Conservation (phyloP, 1,140 invertebrate genomes). For the Phenacoccus solenopsis region DNA sequence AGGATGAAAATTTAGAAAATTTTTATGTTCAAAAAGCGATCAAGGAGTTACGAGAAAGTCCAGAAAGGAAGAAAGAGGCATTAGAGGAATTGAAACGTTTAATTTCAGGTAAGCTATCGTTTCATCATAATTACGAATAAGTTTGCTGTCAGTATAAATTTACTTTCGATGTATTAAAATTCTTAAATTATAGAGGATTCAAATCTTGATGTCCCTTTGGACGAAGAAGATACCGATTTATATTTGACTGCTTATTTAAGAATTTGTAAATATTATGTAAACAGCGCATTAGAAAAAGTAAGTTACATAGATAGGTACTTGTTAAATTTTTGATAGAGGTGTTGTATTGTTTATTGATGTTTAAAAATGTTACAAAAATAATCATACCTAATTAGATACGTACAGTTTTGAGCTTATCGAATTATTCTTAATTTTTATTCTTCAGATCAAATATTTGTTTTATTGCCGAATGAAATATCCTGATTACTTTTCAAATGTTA, state of each 20-base stretch:
- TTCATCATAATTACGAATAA: not conserved
- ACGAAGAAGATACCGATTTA: conserved; percentile 28
- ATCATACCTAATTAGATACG: not conserved
- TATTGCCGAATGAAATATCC: conserved; percentile 42
- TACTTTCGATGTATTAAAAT: not conserved
- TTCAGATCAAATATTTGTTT: conserved; percentile 45
- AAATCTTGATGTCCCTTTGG: conserved; percentile 30
- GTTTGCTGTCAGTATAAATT: not conserved
- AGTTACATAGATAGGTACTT: conserved; percentile 18
- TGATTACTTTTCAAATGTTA: conserved; percentile 37
- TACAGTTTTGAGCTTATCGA: not conserved
- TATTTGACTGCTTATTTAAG: conserved; percentile 35
- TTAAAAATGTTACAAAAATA: not conserved
- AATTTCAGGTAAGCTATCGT: conserved; percentile 34
- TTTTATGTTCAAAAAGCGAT: conserved; percentile 37
- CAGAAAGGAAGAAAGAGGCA: conserved; percentile 31
- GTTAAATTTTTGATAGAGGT: not conserved
- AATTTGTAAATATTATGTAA: conserved; percentile 37
- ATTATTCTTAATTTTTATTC: conserved; percentile 15
- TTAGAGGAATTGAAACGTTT: conserved; percentile 32
- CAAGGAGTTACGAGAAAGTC: conserved; percentile 36
- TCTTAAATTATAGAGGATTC: conserved; percentile 32
- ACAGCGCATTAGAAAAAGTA: conserved; percentile 34
- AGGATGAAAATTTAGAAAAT: not conserved
- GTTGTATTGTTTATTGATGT: not conserved